Percentiles rank a stretch among this genome's conserved stretches.
These are phyloP conservation scores for Muraenolepis orangiensis DNA, from an alignment of 2,797 vertebrate genomes.

Conservation along the genomic window DNA sequence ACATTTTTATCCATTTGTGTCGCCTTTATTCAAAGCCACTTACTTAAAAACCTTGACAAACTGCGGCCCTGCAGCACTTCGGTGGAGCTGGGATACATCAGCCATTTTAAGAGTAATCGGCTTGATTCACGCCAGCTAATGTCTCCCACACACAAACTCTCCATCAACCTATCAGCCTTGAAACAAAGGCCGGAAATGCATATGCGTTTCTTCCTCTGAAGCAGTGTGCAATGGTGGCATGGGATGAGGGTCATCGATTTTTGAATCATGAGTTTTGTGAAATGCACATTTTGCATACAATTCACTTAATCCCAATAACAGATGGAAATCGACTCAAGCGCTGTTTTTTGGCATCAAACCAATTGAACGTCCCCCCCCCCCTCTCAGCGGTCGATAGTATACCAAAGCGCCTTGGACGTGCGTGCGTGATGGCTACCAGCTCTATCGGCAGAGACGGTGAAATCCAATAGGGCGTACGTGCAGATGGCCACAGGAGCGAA, in stretches of 20 bases:
- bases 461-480: slow-evolving; percentile 6
- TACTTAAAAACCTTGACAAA: background rate
- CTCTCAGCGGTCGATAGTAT: background rate
- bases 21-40: background rate
- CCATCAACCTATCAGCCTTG: slow-evolving; percentile 7
- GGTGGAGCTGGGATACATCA: background rate
- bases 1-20: background rate
- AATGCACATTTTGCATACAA: slow-evolving; percentile 39
- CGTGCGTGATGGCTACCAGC: background rate
- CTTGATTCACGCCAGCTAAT: background rate
- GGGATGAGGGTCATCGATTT: slow-evolving; percentile 20
- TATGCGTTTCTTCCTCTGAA: background rate
- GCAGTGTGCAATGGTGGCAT: background rate
- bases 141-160: background rate
- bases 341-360: slow-evolving; percentile 22
- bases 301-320: slow-evolving; percentile 38
- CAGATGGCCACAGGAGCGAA: background rate
- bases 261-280: slow-evolving; percentile 33
- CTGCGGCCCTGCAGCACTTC: background rate
- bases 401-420: background rate
- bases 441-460: slow-evolving; percentile 1
- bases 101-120: background rate
- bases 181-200: slow-evolving; percentile 19
- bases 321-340: slow-evolving; percentile 22
- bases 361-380: slow-evolving; percentile 16